Base-by-base conservation (phyloP, 1,140 invertebrate genomes). In the Tetragnatha versicolor region DNA sequence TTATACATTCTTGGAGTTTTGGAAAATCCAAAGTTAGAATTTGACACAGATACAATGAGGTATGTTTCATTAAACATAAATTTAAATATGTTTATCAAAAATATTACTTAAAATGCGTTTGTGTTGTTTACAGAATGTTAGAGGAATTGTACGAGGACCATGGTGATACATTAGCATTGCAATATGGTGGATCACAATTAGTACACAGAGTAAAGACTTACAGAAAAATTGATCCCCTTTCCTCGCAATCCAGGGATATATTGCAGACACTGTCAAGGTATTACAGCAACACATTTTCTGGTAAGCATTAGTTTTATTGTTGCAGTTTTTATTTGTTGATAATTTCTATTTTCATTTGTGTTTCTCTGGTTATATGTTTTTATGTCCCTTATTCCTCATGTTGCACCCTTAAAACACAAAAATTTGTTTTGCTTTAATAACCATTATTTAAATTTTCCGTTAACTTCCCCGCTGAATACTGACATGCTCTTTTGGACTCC, bases 111-210 rank as follows among this genome's bases (percentile, higher is more conserved):
- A 68, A 60, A 31, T 47, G 0, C 79, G 14, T 81, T 61, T 37
- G 17, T 51, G 25, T 61, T 14, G 14, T 81, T n/a, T 84, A 81
- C 53, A 87, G 96, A 79, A 93, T 98, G 89, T 86, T 99, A 31
- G 97, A 99, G 87, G 94, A 95, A 83, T 86, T 99, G 47, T 99
- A 98, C 84, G 98, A 99, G 87, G 97, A 99, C 87, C 97, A 99
- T 85, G 98, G 98, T 0, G 97, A 99, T 87, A 99, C 96, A 0
- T 87, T 99, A 79, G 98, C 98, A 3, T 85, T 99, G 51, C 98
- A 99, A 84, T 99, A 99, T 86, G 98, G 97, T 12, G 98, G 98
- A 0, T 99, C 97, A 1, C 97, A 99, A 85, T 86, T 99, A 25
- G 98, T 99, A 1, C 98, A 99, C 85, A 89, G 94, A 84, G 95